Evolutionary conservation across 2,113 vertebrate genomes (phyloP), one percentile per base, ranked within the genome.

Genomic region (Ptychochromis oligacanthus): DNA sequence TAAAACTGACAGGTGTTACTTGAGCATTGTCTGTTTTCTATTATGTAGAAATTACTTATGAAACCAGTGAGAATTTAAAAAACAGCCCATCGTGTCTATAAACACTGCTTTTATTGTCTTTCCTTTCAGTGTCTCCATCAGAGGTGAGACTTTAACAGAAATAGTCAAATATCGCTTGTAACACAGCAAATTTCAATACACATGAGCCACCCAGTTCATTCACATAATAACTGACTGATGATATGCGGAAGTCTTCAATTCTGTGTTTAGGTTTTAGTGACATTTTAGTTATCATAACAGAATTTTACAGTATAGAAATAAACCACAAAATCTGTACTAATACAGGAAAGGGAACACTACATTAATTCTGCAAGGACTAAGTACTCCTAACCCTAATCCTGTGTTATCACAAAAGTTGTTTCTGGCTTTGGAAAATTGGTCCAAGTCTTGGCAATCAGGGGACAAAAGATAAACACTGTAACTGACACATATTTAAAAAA

Each of bases 71-170:
- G 2, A 31, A 8, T 8, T 22, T 65, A 8, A 49, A 49, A 72
- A 54, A 52, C 11, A 0, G 0, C 67, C 17, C 7, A 0, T 52
- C 52, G 46, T 14, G 31, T 22, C 26, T n/a, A n/a, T 34, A 52
- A 34, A 72, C 1, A 14, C 67, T 72, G 49, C 15, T 52, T 52
- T 70, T 26, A 4, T 0, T 10, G 14, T 22, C 17, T 70, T 46
- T 67, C 0, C 17, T 72, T 49, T 70, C 36, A 36, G 43, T 14
- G 43, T 12, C 7, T 18, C 26, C 49, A 14, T 14, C 9, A 13
- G 43, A 49, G 15, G 15, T 2, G 15, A 17, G 15, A 24, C 5
- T 52, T 72, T 20, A 52, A 46, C 17, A 31, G 43, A 31, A 36
- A 36, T 6, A 8, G 36, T 36, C 4, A 36, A 36, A 3, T 20